These are phyloP conservation scores for Thera obeliscata DNA, from an alignment of 2,888 invertebrate species.

Conservation along the genomic window DNA sequence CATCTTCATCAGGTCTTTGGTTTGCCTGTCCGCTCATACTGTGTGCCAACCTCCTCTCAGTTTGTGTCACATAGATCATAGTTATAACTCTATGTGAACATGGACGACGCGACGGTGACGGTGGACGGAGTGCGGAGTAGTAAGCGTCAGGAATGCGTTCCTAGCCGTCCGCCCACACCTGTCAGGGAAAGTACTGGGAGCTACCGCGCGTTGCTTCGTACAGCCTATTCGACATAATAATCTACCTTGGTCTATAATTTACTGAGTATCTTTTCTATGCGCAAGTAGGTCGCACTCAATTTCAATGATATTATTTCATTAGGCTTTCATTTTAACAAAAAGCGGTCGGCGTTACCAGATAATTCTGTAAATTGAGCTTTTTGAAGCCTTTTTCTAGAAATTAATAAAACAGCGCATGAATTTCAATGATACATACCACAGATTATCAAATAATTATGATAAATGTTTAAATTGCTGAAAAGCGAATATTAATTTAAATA, in stretches of 20 bases:
- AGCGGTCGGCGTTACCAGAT: background rate
- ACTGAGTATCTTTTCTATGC: background rate
- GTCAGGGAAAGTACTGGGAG: conserved; percentile 26
- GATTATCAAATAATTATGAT: no score
- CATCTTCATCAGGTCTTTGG: no score
- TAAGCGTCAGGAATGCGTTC: conserved; percentile 37
- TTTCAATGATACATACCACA: no score
- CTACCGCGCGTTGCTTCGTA: background rate
- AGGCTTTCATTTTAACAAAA: background rate
- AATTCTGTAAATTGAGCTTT: no score
- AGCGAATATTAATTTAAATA: no score
- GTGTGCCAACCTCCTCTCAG: background rate
- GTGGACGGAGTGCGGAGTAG: conserved; percentile 21
- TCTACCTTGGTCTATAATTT: background rate
- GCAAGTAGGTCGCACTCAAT: background rate
- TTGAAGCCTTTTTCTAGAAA: no score
- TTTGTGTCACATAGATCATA: background rate
- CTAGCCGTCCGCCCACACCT: conserved; percentile 38
- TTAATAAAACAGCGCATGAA: no score
- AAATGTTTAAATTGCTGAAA: no score
- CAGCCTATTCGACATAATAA: conserved; percentile 3
- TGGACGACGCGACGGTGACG: no score
- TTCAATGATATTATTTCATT: background rate
- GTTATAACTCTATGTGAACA: background rate
- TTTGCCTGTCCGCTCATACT: no score